Base-by-base conservation (phyloP, 1,140 invertebrate genomes). In the Elysia chlorotica region DNA sequence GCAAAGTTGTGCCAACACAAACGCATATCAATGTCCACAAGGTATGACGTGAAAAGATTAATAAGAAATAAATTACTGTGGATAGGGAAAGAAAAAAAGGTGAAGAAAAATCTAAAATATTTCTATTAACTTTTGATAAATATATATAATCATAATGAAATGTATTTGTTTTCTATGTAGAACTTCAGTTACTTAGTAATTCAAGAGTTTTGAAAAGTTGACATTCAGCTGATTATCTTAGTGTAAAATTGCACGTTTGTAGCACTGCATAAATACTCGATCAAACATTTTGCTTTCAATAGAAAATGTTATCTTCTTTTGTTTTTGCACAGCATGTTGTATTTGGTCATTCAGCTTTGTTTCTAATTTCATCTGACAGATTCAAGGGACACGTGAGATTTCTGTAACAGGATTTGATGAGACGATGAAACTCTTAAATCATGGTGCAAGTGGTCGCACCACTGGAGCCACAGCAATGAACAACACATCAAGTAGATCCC, bases 401-500 rank as follows among this genome's bases (percentile, higher is more conserved):
- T 61, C 54, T 21, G 85, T 86, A 0, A 33, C 23, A 5, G 74
- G 56, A 41, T 78, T 71, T 28, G 71, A 78, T 37, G 83, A 84
- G 23, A 84, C 83, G 17, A 78, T 87, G 74, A 84, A 90, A 62
- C 86, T 81, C 70, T 79, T 90, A 56, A 78, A 94, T 33, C 88
- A 90, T 59, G 96, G 95, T 1, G 95, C 94, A 0, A 78, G 88
- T 0, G 90, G 91, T 25, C 88, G 96, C 61, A 93, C 93, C 2
- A 96, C 94, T 0, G 93, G 93, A 0, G 91, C 93, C 0, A 95
- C 94, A 0, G 90, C 93, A 30, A 95, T 95, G 94, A 95, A 95
- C 84, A 91, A 92, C 31, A 78, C 78, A 2, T 87, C 86, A 2
- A 87, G 86, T 74, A 85, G 91, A 69, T 90, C 90, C 21, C 91